Evolutionary conservation across 2,113 vertebrate species (phyloP), one percentile per base, ranked within the genome.

Genomic region (Forbesichthys papilliferus): DNA sequence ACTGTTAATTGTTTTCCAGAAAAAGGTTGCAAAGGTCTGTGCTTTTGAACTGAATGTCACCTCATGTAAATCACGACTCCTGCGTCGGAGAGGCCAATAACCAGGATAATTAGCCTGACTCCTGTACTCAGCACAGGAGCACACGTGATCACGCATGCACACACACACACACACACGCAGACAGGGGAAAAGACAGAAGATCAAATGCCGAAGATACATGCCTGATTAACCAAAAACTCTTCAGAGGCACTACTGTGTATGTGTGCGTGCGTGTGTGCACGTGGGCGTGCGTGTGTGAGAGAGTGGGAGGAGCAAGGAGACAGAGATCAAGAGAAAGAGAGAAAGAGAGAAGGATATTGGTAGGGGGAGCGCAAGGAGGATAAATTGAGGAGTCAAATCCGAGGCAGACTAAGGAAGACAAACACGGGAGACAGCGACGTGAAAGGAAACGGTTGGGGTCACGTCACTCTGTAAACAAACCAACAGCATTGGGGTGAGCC

Each of bases 41-140:
- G 69, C 42, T 86, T 68, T 87, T 88, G 87, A 90, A 89, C 85
- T 88, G 83, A 87, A 89, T 87, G 88, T 90, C 89, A 89, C 83
- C 86, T 78, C 84, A 88, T 91, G 89, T 89, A 88, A 91, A 91
- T 89, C 78, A 70, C 76, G 72, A 71, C 77, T 77, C 54, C 73
- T 54, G 67, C 12, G 71, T 62, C 60, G 79, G 77, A 80, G 84
- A 74, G 88, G 79, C 88, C 88, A 89, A 90, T 89, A 90, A 85
- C 80, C 0, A 51, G 78, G 83, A 88, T 91, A 87, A 90, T 91
- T 88, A 90, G 87, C 61, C 59, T 12, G 58, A 72, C 79, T 82
- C 82, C 79, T 75, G 82, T 14, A 12, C 11, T 14, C 10, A 53
- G 12, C 51, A 12, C 51, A 53, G 8, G 6, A 12, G n/a, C 51